Conservation (phyloP, 1,140 invertebrate species). For the Anoplolepis gracilipes region DNA sequence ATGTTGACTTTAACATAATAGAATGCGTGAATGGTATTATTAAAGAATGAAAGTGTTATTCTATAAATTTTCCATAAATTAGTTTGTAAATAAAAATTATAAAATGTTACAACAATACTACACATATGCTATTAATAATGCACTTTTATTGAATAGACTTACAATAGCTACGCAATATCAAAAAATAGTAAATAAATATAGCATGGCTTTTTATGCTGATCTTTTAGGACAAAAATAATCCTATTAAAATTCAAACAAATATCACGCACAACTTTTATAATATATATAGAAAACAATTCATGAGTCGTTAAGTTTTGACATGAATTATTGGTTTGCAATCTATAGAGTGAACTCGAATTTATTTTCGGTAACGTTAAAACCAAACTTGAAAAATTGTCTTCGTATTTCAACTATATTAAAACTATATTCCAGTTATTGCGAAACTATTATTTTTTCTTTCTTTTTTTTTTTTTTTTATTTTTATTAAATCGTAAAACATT, state of each 20-base stretch:
- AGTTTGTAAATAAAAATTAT: neutral
- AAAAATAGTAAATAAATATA: neutral
- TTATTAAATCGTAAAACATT: neutral
- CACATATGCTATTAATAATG: neutral
- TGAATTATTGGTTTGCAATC: neutral
- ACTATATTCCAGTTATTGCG: neutral
- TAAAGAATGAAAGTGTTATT: neutral
- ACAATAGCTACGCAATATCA: neutral
- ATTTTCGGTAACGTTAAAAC: neutral
- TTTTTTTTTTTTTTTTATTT: neutral
- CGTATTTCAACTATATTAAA: neutral
- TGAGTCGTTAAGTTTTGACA: neutral
- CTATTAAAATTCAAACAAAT: neutral
- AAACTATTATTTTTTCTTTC: neutral
- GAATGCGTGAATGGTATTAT: neutral
- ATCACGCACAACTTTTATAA: neutral
- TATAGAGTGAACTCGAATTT: constrained; percentile 6
- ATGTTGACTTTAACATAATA: neutral
- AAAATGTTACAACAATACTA: neutral
- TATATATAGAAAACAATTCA: neutral
- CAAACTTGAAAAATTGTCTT: neutral
- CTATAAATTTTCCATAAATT: neutral
- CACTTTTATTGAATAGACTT: neutral
- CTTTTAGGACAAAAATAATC: neutral
- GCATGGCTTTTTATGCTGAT: neutral